Conservation (phyloP, 2,797 vertebrate genomes). For the Oreonectes daqikongensis region DNA sequence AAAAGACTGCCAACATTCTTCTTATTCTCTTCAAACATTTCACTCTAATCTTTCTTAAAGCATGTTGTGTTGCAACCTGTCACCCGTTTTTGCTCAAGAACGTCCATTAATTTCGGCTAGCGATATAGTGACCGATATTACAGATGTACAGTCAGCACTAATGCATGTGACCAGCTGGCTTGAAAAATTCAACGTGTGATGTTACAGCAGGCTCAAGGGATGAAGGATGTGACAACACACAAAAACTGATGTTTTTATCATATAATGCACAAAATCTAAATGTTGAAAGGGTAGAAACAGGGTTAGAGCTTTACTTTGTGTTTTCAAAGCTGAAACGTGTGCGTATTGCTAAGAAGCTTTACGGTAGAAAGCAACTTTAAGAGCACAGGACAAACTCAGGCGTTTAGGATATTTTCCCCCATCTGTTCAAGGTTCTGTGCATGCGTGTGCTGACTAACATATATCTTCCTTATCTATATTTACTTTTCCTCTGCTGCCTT, state of each 20-base stretch:
- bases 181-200: conserved; percentile 40
- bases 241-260: neutral
- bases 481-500: conserved; percentile 31
- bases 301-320: neutral
- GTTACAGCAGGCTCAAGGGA: conserved; percentile 10
- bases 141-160: conserved; percentile 14
- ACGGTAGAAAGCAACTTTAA: conserved; percentile 38
- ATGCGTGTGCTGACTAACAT: neutral
- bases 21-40: neutral
- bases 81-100: neutral
- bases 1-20: conserved; percentile 3
- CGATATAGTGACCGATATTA: neutral
- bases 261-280: neutral
- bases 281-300: neutral
- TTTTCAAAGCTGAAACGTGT: neutral
- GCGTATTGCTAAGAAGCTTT: conserved; percentile 37
- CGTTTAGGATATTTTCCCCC: conserved; percentile 10
- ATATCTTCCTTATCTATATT: conserved; percentile 17
- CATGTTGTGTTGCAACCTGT: neutral
- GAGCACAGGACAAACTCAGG: conserved; percentile 7
- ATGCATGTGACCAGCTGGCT: conserved; percentile 9
- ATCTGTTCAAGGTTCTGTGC: conserved; percentile 7
- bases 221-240: neutral
- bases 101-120: conserved; percentile 3
- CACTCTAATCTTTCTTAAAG: neutral